Conservation (phyloP, 2,888 invertebrate species). For the Colostygia pectinataria region DNA sequence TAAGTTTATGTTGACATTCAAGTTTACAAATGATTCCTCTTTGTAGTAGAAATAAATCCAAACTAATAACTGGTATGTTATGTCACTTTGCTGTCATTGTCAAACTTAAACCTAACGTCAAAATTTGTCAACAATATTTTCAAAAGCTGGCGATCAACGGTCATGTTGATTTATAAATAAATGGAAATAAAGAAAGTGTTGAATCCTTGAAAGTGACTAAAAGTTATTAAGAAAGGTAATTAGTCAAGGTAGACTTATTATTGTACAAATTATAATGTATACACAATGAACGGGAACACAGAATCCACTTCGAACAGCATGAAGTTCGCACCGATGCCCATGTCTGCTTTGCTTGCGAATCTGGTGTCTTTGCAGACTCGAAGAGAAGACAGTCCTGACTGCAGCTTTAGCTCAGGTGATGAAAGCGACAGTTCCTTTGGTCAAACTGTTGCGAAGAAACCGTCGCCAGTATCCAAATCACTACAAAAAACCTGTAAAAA, state of each 20-base stretch:
- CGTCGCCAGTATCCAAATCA: constrained; percentile 40
- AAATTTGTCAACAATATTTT: constrained; percentile 5
- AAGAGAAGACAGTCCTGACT: constrained; percentile 54
- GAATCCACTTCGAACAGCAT: constrained; percentile 70
- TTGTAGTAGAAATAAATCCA: no score
- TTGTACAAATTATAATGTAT: constrained; percentile 18
- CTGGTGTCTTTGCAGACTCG: constrained; percentile 60
- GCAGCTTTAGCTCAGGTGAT: constrained; percentile 59
- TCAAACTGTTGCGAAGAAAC: constrained; percentile 55
- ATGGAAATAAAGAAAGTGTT: no score
- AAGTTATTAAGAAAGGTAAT: neutral
- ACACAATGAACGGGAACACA: constrained; percentile 60
- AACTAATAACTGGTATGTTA: neutral
- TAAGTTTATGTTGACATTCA: no score
- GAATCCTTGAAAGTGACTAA: constrained; percentile 1
- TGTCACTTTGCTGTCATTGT: neutral
- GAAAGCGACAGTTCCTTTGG: constrained; percentile 65
- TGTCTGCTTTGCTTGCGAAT: constrained; percentile 71
- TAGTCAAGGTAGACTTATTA: neutral
- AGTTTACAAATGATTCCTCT: no score
- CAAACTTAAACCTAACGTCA: neutral
- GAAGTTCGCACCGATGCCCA: constrained; percentile 74
- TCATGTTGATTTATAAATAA: no score
- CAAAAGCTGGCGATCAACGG: constrained; percentile 8
- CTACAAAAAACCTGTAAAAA: constrained; percentile 12